Evolutionary conservation across 1,140 invertebrate genomes (phyloP).

Genomic region (Achroia grisella): DNA sequence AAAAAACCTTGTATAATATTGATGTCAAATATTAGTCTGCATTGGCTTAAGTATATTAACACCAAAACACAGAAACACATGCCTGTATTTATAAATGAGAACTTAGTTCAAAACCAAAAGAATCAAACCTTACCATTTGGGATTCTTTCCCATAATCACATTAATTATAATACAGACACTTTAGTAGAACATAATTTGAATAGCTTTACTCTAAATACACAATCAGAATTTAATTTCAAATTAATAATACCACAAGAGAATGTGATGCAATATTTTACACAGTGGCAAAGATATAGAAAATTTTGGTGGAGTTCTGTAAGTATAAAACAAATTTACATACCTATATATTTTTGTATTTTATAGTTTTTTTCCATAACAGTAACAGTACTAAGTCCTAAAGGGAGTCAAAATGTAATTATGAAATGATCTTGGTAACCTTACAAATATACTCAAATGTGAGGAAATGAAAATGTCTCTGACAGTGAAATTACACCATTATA

Average conservation of each 20-base stretch:
- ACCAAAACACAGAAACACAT: constrained; percentile 37
- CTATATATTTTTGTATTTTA: too few relatives aligned
- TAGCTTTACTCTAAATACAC: constrained; percentile 12
- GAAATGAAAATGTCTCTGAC: too few relatives aligned
- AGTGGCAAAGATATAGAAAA: constrained; percentile 82
- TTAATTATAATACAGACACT: constrained; percentile 15
- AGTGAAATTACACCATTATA: too few relatives aligned
- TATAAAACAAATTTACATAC: constrained; percentile 9
- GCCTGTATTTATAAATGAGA: constrained; percentile 32
- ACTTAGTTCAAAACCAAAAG: constrained; percentile 3
- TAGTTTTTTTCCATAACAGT: too few relatives aligned
- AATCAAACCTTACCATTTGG: constrained; percentile 25
- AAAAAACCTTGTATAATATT: constrained; percentile 41
- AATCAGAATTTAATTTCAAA: constrained; percentile 25
- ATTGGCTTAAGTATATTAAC: constrained; percentile 44
- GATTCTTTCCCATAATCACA: constrained; percentile 23
- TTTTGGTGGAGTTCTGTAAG: constrained; percentile 86
- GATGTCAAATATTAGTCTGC: constrained; percentile 41
- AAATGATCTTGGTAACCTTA: too few relatives aligned
- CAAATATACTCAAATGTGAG: too few relatives aligned
- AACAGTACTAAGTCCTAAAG: too few relatives aligned
- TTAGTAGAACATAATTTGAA: constrained; percentile 15
- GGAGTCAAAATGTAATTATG: too few relatives aligned
- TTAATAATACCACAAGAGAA: constrained; percentile 41
- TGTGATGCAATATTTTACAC: constrained; percentile 76